Evolutionary conservation across 2,888 invertebrate species (phyloP).

Genomic region (Dicroscelio sp.): DNA sequence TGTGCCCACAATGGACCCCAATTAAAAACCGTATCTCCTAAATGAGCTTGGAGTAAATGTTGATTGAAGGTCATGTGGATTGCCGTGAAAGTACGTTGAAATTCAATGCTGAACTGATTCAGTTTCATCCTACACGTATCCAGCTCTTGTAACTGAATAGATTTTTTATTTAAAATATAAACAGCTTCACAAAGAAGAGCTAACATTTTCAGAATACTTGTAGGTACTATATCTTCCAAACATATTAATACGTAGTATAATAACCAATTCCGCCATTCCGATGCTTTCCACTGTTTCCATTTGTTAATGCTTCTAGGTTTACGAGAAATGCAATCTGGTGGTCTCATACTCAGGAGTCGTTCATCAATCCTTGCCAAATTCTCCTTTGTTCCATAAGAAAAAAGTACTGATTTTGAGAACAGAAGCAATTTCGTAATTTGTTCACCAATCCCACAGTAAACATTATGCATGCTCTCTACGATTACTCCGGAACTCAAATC

Average conservation of each 20-base stretch:
- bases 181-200: constrained; percentile 12
- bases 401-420: constrained; percentile 10
- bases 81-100: not conserved
- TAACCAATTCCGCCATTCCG: constrained; percentile 77
- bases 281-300: constrained; percentile 68
- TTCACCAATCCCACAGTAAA: not conserved
- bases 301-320: constrained; percentile 57
- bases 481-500: constrained; percentile 13
- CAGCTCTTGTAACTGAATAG: constrained; percentile 18
- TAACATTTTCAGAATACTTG: not conserved
- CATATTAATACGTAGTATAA: constrained; percentile 56
- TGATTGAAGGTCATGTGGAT: constrained; percentile 34
- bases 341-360: constrained; percentile 56
- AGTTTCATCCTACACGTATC: not conserved
- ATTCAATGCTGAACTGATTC: not conserved
- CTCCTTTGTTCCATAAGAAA: constrained; percentile 38
- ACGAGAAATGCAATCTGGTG: constrained; percentile 63
- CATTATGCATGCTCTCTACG: constrained; percentile 26
- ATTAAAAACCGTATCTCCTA: constrained; percentile 17
- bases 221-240: constrained; percentile 16
- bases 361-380: constrained; percentile 55
- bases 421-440: constrained; percentile 15
- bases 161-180: constrained; percentile 30
- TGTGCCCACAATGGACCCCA: constrained; percentile 41
- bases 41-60: constrained; percentile 22